Evolutionary conservation across 2,797 vertebrate species (phyloP).

Genomic region (Eleutherodactylus coqui): DNA sequence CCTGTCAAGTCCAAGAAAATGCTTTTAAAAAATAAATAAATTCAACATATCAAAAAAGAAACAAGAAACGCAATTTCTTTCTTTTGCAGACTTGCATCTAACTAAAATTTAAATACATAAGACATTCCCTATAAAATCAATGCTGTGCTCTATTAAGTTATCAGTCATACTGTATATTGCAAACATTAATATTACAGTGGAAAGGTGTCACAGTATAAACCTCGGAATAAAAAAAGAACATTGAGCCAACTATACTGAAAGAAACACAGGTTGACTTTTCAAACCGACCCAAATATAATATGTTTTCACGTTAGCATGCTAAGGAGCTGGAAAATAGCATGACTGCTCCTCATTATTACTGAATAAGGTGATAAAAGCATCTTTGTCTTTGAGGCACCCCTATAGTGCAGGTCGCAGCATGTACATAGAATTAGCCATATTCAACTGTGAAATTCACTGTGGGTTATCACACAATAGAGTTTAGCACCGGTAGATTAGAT

Average conservation of each 20-base stretch:
- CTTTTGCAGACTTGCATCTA: neutral
- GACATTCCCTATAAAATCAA: neutral
- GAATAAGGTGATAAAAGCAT: conserved; percentile 64
- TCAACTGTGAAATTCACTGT: conserved; percentile 60
- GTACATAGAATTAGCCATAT: conserved; percentile 62
- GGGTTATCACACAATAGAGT: conserved; percentile 57
- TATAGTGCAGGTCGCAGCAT: conserved; percentile 60
- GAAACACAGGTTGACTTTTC: conserved; percentile 53
- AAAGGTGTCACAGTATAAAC: neutral
- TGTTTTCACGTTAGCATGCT: conserved; percentile 57
- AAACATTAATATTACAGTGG: neutral
- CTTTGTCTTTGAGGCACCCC: conserved; percentile 58
- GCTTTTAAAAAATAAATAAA: neutral
- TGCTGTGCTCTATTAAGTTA: neutral
- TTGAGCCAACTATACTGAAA: conserved; percentile 20
- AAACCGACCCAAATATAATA: conserved; percentile 60
- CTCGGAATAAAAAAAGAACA: neutral
- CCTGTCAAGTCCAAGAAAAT: too few species aligned
- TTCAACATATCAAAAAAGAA: neutral
- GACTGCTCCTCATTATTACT: conserved; percentile 58
- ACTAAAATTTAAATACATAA: neutral
- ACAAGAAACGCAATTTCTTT: too few species aligned
- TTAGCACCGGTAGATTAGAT: conserved; percentile 55
- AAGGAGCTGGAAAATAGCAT: conserved; percentile 63
- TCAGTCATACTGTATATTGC: neutral